Evolutionary conservation across 2,888 invertebrate species (phyloP).

Genomic region (Epirrita christyi): DNA sequence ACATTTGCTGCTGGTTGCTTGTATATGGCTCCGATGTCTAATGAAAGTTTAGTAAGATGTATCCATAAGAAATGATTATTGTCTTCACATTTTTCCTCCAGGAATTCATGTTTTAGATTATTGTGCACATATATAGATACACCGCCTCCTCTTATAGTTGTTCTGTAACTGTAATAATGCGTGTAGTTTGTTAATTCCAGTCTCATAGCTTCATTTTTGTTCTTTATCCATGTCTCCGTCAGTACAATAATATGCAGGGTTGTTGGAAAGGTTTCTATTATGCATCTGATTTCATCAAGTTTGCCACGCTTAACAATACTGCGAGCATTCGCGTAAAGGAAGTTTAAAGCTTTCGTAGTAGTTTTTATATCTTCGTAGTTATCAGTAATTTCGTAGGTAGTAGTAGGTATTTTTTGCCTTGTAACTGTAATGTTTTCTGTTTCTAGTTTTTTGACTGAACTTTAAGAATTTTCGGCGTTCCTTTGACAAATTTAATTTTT

Average conservation of each 20-base stretch:
- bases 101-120: not conserved
- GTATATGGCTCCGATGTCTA: constrained; percentile 1
- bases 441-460: too few species aligned
- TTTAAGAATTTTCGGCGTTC: too few species aligned
- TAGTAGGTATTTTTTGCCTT: too few species aligned
- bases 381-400: not conserved
- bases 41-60: not conserved
- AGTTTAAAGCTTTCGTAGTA: too few species aligned
- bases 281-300: not conserved
- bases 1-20: not conserved
- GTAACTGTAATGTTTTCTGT: too few species aligned
- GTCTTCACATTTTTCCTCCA: not conserved
- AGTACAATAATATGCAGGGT: not conserved
- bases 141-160: not conserved
- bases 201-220: not conserved
- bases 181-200: not conserved
- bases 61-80: constrained; percentile 5
- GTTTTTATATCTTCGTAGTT: not conserved
- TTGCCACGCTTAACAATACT: not conserved
- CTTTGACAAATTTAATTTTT: not conserved
- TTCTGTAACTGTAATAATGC: not conserved
- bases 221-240: not conserved
- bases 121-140: not conserved
- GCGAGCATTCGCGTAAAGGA: not conserved
- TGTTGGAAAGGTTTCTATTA: not conserved